These are phyloP conservation scores for Alentia gelatinosa DNA, from an alignment of 2,888 invertebrate species.

Conservation along the genomic window DNA sequence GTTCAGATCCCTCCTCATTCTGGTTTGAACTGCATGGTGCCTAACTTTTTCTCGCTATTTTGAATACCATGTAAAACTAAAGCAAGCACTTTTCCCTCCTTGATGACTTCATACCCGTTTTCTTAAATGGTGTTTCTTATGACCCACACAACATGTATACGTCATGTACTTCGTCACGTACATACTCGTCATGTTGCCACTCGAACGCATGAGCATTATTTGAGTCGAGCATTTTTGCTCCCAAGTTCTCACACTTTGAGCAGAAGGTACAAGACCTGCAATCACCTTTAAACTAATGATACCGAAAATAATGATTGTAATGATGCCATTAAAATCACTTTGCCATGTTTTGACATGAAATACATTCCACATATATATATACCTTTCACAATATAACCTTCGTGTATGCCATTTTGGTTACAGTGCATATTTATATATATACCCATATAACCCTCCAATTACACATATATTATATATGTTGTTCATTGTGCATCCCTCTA, in stretches of 20 bases:
- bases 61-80: background rate
- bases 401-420: slow-evolving; percentile 38
- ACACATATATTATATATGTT: background rate
- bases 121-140: background rate
- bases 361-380: slow-evolving; percentile 32
- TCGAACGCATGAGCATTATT: background rate
- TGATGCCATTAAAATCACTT: background rate
- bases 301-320: background rate
- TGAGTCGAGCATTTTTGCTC: background rate
- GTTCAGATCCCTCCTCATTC: background rate
- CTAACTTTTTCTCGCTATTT: background rate
- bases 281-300: background rate
- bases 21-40: slow-evolving; percentile 23
- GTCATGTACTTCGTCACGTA: background rate
- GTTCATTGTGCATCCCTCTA: background rate
- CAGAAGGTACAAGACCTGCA: slow-evolving; percentile 7
- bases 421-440: background rate
- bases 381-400: background rate
- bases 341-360: background rate
- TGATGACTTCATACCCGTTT: background rate
- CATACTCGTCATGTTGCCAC: background rate
- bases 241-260: background rate
- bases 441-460: background rate
- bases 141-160: background rate
- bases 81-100: background rate